These are phyloP conservation scores for Mercenaria mercenaria DNA, from an alignment of 1,140 invertebrate genomes.

Conservation along the genomic window DNA sequence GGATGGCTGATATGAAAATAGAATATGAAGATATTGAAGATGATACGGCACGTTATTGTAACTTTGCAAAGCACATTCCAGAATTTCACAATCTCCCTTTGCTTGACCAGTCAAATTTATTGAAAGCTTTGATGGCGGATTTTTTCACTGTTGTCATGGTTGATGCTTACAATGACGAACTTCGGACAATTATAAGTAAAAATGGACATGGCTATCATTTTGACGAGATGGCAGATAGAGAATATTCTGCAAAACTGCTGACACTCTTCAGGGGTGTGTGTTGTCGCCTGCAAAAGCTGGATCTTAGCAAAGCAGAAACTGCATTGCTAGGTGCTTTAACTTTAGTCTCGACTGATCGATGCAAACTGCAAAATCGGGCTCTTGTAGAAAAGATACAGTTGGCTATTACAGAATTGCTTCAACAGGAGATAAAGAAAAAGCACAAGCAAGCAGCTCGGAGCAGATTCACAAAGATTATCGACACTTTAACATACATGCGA, in stretches of 20 bases:
- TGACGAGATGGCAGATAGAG: slow-evolving; percentile 18
- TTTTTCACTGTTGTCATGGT: slow-evolving; percentile 28
- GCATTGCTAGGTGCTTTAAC: slow-evolving; percentile 18
- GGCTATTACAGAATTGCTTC: not conserved
- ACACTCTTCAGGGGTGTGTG: not conserved
- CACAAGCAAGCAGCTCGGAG: not conserved
- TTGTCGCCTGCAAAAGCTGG: not conserved
- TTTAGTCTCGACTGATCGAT: slow-evolving; percentile 37
- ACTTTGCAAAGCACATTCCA: slow-evolving; percentile 59
- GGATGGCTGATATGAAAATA: slow-evolving; percentile 23
- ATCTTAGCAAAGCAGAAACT: slow-evolving; percentile 19
- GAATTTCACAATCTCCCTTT: slow-evolving; percentile 17
- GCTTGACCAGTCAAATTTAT: slow-evolving; percentile 16
- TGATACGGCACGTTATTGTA: not conserved
- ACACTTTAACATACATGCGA: not conserved
- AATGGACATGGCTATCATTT: slow-evolving; percentile 47
- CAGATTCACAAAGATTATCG: slow-evolving; percentile 31
- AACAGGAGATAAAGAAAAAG: not conserved
- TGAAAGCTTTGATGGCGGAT: slow-evolving; percentile 36
- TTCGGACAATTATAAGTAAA: not conserved
- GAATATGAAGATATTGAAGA: not conserved
- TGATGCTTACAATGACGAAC: slow-evolving; percentile 22
- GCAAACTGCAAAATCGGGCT: slow-evolving; percentile 23
- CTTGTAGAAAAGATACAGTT: slow-evolving; percentile 22
- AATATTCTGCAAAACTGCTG: not conserved